phyloP scores from a whole-genome alignment of 2,888 invertebrate species.

The Eucera pruinosa region DNA sequence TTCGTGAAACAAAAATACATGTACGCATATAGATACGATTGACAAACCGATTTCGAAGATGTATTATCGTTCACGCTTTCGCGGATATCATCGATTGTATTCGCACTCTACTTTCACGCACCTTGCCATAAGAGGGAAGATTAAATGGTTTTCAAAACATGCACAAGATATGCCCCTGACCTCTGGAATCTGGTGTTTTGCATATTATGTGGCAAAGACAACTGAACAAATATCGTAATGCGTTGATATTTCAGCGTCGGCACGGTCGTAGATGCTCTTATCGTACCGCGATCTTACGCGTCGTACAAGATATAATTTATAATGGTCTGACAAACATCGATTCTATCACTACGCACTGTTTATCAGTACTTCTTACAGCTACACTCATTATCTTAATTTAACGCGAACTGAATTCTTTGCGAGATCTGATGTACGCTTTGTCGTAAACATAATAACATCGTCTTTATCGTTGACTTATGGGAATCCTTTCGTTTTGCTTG shows the following conservation, averaged over 20 bases:
- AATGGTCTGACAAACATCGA: conserved; percentile 40
- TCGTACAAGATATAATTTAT: conserved; percentile 50
- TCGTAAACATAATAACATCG: neutral
- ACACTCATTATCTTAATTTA: neutral
- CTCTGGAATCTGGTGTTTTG: conserved; percentile 1
- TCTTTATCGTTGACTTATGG: neutral
- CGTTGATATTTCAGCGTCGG: conserved; percentile 50
- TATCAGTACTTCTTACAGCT: neutral
- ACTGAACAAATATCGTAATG: conserved; percentile 60
- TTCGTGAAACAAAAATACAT: conserved; percentile 35
- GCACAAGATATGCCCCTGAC: conserved; percentile 4
- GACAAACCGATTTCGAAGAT: conserved; percentile 20
- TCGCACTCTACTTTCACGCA: neutral
- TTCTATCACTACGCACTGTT: conserved; percentile 29
- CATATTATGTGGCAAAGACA: conserved; percentile 46
- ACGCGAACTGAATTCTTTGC: neutral
- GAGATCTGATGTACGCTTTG: neutral
- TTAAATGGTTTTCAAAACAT: conserved; percentile 3
- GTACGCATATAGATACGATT: neutral
- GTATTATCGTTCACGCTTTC: conserved; percentile 9
- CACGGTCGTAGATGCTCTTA: conserved; percentile 39
- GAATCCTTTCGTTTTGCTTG: no score
- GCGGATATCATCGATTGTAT: neutral
- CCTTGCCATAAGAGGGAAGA: neutral
- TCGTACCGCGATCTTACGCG: conserved; percentile 43